phyloP scores from a whole-genome alignment of 2,888 invertebrate species.

The Pristionchus entomophagus region DNA sequence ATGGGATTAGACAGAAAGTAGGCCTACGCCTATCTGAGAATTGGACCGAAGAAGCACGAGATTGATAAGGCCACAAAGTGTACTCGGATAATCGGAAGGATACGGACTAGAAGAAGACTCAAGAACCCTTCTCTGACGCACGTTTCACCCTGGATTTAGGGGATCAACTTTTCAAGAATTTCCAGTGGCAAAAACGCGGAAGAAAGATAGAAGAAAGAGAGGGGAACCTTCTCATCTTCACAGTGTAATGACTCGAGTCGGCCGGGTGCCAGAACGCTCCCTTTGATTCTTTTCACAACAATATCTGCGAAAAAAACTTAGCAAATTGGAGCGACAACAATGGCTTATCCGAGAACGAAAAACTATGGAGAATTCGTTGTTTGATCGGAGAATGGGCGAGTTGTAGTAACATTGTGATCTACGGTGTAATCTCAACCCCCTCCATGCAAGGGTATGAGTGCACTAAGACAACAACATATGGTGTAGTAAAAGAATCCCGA shows the following conservation, averaged over 20 bases:
- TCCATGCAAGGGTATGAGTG: not conserved
- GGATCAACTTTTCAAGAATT: not conserved
- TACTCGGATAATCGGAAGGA: not conserved
- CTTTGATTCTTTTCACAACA: not conserved
- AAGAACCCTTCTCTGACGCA: not conserved
- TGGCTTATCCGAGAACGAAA: not conserved
- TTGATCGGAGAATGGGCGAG: not conserved
- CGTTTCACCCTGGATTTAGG: not conserved
- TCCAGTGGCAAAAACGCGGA: slow-evolving; percentile 9
- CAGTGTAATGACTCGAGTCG: not conserved
- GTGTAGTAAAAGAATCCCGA: too few species aligned
- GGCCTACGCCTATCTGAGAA: not conserved
- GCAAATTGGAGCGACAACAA: too few species aligned
- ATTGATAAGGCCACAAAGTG: not conserved
- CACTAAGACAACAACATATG: not conserved
- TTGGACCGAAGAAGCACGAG: not conserved
- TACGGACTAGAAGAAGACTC: not conserved
- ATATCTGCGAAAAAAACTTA: not conserved
- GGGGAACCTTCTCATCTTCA: not conserved
- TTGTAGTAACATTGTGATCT: not conserved
- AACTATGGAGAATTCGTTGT: not conserved
- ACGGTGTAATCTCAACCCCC: not conserved
- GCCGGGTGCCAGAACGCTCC: not conserved
- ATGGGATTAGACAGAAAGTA: not conserved
- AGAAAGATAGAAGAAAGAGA: slow-evolving; percentile 8